Conservation (phyloP, 2,113 vertebrate species). For the Notothenia coriiceps region DNA sequence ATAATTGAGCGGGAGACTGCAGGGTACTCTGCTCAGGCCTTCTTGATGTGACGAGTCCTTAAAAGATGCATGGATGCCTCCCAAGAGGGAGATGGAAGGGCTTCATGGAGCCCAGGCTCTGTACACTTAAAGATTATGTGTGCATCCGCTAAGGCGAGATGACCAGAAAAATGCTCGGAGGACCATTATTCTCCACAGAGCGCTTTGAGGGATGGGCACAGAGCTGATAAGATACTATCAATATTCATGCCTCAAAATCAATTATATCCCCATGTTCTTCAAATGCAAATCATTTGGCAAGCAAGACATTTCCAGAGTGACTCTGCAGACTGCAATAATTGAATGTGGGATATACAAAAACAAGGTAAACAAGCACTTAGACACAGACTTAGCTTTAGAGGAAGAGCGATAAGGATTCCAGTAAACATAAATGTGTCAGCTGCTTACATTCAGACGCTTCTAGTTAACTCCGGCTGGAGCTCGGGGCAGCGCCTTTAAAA, state of each 20-base stretch:
- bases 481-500: slow-evolving; percentile 69
- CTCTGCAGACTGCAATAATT: slow-evolving; percentile 64
- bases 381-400: slow-evolving; percentile 57
- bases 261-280: slow-evolving; percentile 72
- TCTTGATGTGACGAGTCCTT: slow-evolving; percentile 77
- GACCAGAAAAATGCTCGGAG: slow-evolving; percentile 74
- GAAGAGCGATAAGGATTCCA: slow-evolving; percentile 65
- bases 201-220: slow-evolving; percentile 59
- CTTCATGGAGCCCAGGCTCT: slow-evolving; percentile 61
- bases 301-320: slow-evolving; percentile 53
- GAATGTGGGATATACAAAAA: slow-evolving; percentile 49
- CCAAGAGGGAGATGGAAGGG: slow-evolving; percentile 74
- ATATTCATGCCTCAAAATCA: slow-evolving; percentile 77
- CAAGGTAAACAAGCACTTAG: slow-evolving; percentile 69
- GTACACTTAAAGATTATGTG: slow-evolving; percentile 76
- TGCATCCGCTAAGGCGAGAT: slow-evolving; percentile 71
- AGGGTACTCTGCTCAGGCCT: slow-evolving; percentile 70
- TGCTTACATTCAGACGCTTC: slow-evolving; percentile 60
- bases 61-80: slow-evolving; percentile 84
- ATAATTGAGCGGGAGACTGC: slow-evolving; percentile 83
- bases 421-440: slow-evolving; percentile 74
- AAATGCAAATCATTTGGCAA: slow-evolving; percentile 71
- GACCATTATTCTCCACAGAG: slow-evolving; percentile 67
- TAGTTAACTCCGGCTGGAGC: slow-evolving; percentile 52
- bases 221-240: slow-evolving; percentile 72